Base-by-base conservation (phyloP, 2,888 invertebrate species). In the Brenthis daphne region DNA sequence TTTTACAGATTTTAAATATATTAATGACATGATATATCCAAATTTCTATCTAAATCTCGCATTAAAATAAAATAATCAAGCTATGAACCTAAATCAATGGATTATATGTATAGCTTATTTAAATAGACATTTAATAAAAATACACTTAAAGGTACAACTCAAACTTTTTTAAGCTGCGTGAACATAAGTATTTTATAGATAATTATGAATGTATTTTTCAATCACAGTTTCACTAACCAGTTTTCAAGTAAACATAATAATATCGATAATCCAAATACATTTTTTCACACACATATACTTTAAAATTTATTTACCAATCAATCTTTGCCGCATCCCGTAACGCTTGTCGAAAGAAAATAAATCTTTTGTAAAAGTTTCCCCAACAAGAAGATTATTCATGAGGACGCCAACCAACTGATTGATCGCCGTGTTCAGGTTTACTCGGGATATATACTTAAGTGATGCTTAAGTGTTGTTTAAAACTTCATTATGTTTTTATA, bases 351-450 rank as follows among this genome's bases (percentile, higher is more conserved):
- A 63, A 63, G 63, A 60, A 60, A 65, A 69, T 69, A 69, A 69
- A 69, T 69, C 65, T 69, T 69, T 69, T 65, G 69, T 69, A 69
- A 68, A 69, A 69, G 60, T 69, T 65, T 65, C 65, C 65, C 55
- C 65, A 69, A 65, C 65, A 58, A 60, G 68, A 48, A 65, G 55
- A 65, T 69, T 69, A 69, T 69, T 69, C 68, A 69, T 69, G 68
- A 69, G 68, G 58, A 56, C 60, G 64, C 65, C 65, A 69, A 61
- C 65, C 55, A 64, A 69, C 65, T 69, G 65, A 69, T 69, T 69
- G 65, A 69, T 69, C 60, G 56, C 60, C 43, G 65, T 58, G 64
- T 64, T 64, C 68, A 53, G 54, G 64, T 55, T 68, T 58, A 58
- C 64, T 64, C 53, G 20, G 53, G 33, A 53, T 63, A 63, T 53